phyloP scores from a whole-genome alignment of 2,888 invertebrate species.

The Chrysomela aeneicollis region DNA sequence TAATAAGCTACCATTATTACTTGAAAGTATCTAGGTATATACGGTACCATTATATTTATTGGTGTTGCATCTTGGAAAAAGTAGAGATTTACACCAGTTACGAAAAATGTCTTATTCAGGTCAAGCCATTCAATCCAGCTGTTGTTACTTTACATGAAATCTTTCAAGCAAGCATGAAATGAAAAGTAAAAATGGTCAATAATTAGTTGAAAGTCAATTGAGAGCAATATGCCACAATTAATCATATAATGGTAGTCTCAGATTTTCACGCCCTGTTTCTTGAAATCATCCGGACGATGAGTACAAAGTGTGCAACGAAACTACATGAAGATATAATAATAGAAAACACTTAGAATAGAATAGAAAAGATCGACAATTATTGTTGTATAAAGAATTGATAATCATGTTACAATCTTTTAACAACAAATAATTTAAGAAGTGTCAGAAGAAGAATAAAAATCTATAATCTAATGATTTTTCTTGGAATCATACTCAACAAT shows the following conservation, averaged over 20 bases:
- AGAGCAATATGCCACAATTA: not conserved
- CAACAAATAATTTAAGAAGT: too few species aligned
- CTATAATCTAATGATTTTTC: too few species aligned
- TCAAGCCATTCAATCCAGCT: not conserved
- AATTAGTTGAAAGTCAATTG: conserved; percentile 21
- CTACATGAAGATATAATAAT: too few species aligned
- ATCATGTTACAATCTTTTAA: too few species aligned
- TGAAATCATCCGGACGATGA: too few species aligned
- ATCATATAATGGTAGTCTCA: too few species aligned
- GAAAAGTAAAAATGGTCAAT: conserved; percentile 11
- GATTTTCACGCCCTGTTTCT: not conserved
- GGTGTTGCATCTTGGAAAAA: not conserved
- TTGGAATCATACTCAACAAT: too few species aligned
- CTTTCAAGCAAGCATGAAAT: not conserved
- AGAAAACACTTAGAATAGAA: too few species aligned
- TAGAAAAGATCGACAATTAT: too few species aligned
- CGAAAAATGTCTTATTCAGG: not conserved
- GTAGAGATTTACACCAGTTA: not conserved
- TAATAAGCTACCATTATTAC: not conserved
- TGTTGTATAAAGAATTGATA: too few species aligned
- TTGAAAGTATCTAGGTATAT: not conserved
- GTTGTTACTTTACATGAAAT: not conserved
- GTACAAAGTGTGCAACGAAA: too few species aligned
- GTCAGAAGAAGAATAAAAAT: too few species aligned
- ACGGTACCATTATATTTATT: not conserved